Evolutionary conservation across 1,140 invertebrate genomes (phyloP).

Genomic region (Cecropterus lyciades): DNA sequence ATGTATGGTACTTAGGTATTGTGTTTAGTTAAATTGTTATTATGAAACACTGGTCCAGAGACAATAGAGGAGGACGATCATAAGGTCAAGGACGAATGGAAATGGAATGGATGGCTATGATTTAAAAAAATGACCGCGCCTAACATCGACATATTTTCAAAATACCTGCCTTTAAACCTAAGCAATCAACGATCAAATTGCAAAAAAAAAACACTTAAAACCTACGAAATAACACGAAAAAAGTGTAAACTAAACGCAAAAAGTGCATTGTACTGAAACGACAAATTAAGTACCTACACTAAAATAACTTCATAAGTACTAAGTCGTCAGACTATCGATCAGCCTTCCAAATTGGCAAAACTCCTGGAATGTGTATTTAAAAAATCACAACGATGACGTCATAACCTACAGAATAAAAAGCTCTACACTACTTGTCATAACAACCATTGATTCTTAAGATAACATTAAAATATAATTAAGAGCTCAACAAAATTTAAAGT

Average conservation of each 20-base stretch:
- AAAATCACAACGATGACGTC: slow-evolving; percentile 51
- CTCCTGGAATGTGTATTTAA: slow-evolving; percentile 71
- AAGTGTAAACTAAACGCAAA: slow-evolving; percentile 63
- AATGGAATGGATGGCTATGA: slow-evolving; percentile 12
- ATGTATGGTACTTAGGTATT: slow-evolving; percentile 31
- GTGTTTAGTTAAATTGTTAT: slow-evolving; percentile 11
- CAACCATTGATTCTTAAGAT: slow-evolving; percentile 61
- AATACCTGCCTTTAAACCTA: slow-evolving; percentile 14
- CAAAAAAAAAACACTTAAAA: slow-evolving; percentile 49
- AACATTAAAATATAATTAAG: slow-evolving; percentile 54
- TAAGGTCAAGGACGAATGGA: slow-evolving; percentile 32
- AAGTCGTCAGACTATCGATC: slow-evolving; percentile 66
- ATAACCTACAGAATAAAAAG: slow-evolving; percentile 31
- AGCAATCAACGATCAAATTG: slow-evolving; percentile 49
- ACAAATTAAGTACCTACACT: slow-evolving; percentile 55
- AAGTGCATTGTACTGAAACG: slow-evolving; percentile 61
- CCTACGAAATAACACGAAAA: slow-evolving; percentile 50
- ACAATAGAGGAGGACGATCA: slow-evolving; percentile 11
- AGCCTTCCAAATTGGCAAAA: slow-evolving; percentile 67
- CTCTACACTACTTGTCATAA: slow-evolving; percentile 63
- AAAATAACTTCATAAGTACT: slow-evolving; percentile 49
- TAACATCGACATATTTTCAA: slow-evolving; percentile 1
- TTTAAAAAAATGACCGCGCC: not conserved
- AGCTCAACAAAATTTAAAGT: slow-evolving; percentile 72
- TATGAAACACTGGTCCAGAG: slow-evolving; percentile 25